Evolutionary conservation across 2,113 vertebrate genomes (phyloP).

Genomic region (Cervus canadensis): DNA sequence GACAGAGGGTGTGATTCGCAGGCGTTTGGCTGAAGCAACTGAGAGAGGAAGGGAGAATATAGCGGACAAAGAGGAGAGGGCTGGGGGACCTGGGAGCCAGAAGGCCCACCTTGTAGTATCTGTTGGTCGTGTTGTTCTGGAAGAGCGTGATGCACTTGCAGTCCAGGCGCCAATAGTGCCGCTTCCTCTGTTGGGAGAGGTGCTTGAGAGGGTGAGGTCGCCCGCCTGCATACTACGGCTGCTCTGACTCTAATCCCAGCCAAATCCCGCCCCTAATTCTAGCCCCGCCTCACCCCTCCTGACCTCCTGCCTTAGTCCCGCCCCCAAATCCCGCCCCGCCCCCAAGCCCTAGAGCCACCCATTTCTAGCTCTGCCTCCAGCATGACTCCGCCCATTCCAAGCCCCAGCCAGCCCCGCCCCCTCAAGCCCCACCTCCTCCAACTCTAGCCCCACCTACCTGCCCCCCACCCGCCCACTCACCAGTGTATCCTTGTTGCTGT

Average conservation of each 20-base stretch:
- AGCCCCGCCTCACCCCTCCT: neutral
- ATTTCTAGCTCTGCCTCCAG: neutral
- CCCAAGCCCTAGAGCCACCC: fast-evolving
- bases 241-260: too few relatives aligned
- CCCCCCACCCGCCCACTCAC: slow-evolving; percentile 70
- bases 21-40: neutral
- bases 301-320: neutral
- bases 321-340: neutral
- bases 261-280: neutral
- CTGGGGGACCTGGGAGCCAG: neutral
- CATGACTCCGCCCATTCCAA: neutral
- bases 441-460: neutral
- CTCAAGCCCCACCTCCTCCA: neutral
- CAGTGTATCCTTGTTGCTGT: slow-evolving; percentile 92
- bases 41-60: neutral
- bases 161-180: slow-evolving; percentile 92
- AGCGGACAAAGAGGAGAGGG: neutral
- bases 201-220: neutral
- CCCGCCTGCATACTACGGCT: fast-evolving
- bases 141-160: slow-evolving; percentile 93
- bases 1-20: neutral
- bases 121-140: slow-evolving; percentile 92
- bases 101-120: slow-evolving; percentile 89
- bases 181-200: slow-evolving; percentile 84
- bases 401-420: neutral